These are phyloP conservation scores for Conus canariensis DNA, from an alignment of 2,888 invertebrate genomes.

Conservation along the genomic window DNA sequence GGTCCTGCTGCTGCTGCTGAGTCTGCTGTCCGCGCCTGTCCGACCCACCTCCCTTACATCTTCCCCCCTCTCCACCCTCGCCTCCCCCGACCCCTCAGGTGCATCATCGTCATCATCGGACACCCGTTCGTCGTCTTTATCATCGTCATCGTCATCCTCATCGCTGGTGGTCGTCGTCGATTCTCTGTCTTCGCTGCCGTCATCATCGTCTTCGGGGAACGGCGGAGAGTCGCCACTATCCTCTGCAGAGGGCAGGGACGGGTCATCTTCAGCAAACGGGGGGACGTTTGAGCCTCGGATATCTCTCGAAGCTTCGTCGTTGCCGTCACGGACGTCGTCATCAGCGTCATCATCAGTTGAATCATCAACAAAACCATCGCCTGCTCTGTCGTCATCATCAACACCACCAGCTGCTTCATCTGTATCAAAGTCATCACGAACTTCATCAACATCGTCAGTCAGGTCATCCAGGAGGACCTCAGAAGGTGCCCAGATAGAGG, in stretches of 20 bases:
- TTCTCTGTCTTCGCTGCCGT: not conserved
- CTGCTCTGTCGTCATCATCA: not conserved
- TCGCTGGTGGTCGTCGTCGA: not conserved
- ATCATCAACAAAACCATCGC: not conserved
- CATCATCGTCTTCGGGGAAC: not conserved
- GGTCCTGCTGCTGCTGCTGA: conserved; percentile 66
- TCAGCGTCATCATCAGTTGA: not conserved
- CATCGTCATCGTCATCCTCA: not conserved
- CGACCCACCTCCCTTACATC: not conserved
- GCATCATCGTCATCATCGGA: conserved; percentile 35
- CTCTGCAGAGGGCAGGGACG: not conserved
- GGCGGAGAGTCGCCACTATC: not conserved
- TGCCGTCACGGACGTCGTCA: not conserved
- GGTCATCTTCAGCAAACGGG: not conserved
- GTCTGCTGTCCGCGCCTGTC: conserved; percentile 52
- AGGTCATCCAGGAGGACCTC: not conserved
- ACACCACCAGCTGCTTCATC: not conserved
- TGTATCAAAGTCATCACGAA: not conserved
- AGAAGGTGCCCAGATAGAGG: not conserved
- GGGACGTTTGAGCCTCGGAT: not conserved
- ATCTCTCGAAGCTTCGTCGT: not conserved
- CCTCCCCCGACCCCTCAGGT: conserved; percentile 43
- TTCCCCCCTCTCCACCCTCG: not conserved
- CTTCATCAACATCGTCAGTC: not conserved
- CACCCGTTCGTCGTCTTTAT: not conserved